Base-by-base conservation (phyloP, 2,113 vertebrate genomes). In the Grammomys surdaster region DNA sequence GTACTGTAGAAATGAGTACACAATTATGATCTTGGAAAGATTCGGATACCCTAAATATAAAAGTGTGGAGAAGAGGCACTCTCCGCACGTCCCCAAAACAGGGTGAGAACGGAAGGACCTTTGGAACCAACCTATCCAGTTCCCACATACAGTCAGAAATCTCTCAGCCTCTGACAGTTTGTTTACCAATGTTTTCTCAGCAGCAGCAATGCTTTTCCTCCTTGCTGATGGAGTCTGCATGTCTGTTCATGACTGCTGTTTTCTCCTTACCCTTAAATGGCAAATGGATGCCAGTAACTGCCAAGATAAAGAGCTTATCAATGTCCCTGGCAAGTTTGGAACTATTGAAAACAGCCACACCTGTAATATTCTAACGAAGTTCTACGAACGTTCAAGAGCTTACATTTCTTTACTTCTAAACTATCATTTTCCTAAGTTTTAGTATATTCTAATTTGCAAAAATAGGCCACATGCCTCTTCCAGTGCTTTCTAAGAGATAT, bases 371-470 rank as follows among this genome's bases (percentile, higher is more conserved):
- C 19, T 86, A 31, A 70, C 28, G 95, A 87, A 91, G 0, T 73
- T 92, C 28, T 60, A 65, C 40, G 84, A 95, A 85, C 58, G 19
- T 46, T 89, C n/a, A 56, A 80, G 48, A 95, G 73, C 77, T n/a
- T 36, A 1, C 8, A 33, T 80, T 91, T 93, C 78, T 97, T 88
- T 91, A 63, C 75, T 91, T 85, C 80, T 82, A 88, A 84, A 31
- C 17, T 88, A 24, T 3, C 72, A 69, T 82, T 28, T 94, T 78
- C 81, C 90, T 90, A 43, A 70, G 88, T 89, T 82, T 96, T 65
- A 88, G 40, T 1, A 89, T 93, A 92, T 48, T 43, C 36, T 69
- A 70, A 86, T 75, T 88, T 51, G 26, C 3, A 88, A 1, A 77
- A n/a, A 11, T 75, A 5, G 24, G 40, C 58, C 43, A 82, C 31